Evolutionary conservation across 2,113 vertebrate species (phyloP).

Genomic region (Rutilus rutilus): DNA sequence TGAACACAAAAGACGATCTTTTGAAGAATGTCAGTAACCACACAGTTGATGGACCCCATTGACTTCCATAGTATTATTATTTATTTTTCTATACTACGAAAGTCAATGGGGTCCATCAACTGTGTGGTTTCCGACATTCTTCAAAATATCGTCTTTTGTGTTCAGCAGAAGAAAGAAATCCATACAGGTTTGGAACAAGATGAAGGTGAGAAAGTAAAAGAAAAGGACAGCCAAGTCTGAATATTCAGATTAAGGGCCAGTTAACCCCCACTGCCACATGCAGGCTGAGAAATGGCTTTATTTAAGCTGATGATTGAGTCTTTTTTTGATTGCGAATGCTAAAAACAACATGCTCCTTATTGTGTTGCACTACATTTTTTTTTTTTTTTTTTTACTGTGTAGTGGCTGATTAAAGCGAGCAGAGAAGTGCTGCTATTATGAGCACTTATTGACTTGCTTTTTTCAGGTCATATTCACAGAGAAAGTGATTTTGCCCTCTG

Average conservation of each 20-base stretch:
- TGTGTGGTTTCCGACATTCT: too few relatives aligned
- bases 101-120: too few relatives aligned
- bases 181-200: too few relatives aligned
- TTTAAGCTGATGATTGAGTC: conserved; percentile 42
- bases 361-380: conserved; percentile 34
- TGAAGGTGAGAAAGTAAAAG: too few relatives aligned
- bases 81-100: too few relatives aligned
- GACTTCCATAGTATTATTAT: too few relatives aligned
- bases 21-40: too few relatives aligned
- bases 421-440: conserved; percentile 39
- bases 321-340: conserved; percentile 48
- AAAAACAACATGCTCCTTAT: conserved; percentile 41
- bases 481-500: conserved; percentile 53
- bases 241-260: not conserved
- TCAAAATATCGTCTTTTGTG: too few relatives aligned
- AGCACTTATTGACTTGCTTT: conserved; percentile 27
- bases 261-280: not conserved
- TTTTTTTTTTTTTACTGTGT: not conserved
- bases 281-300: not conserved
- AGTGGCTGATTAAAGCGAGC: conserved; percentile 36
- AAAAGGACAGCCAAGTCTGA: not conserved
- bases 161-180: too few relatives aligned
- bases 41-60: too few relatives aligned
- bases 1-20: too few relatives aligned
- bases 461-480: conserved; percentile 55